Percentiles rank a stretch among this genome's conserved stretches.
phyloP scores from a whole-genome alignment of 2,888 invertebrate species.

The Minunthozetes semirufus region DNA sequence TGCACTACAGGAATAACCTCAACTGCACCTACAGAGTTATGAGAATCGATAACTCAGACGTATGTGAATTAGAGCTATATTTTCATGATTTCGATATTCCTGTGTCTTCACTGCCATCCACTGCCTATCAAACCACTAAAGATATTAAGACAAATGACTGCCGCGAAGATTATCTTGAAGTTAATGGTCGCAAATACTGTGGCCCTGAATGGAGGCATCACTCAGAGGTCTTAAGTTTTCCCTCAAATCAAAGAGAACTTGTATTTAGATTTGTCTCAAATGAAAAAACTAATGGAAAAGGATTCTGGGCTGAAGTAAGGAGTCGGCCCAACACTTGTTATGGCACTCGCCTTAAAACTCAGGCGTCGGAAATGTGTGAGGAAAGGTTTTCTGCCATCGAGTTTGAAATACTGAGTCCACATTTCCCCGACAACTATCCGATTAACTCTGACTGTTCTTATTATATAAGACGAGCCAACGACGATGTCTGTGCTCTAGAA shows the following conservation, averaged over 20 bases:
- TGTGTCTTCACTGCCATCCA: slow-evolving; percentile 16
- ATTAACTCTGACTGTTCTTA: slow-evolving; percentile 40
- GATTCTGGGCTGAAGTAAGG: slow-evolving; percentile 42
- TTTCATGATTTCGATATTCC: slow-evolving; percentile 42
- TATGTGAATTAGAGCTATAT: slow-evolving; percentile 41
- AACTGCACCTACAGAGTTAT: slow-evolving; percentile 43
- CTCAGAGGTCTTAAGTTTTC: slow-evolving; percentile 39
- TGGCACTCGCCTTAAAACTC: slow-evolving; percentile 14
- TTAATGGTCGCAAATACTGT: slow-evolving; percentile 41
- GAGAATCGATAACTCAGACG: slow-evolving; percentile 38
- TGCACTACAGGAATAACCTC: slow-evolving; percentile 39
- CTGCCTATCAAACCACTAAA: neutral
- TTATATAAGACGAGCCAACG: slow-evolving; percentile 37
- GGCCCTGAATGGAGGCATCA: slow-evolving; percentile 39
- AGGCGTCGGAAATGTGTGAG: slow-evolving; percentile 38
- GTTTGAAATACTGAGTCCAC: slow-evolving; percentile 40
- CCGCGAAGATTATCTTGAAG: slow-evolving; percentile 40
- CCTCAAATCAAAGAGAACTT: slow-evolving; percentile 37
- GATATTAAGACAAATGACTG: slow-evolving; percentile 33
- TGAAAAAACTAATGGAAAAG: slow-evolving; percentile 37
- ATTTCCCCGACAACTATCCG: slow-evolving; percentile 40
- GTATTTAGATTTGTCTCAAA: slow-evolving; percentile 39
- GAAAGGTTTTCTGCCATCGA: slow-evolving; percentile 38
- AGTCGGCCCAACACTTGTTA: slow-evolving; percentile 37
- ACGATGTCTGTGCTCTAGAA: slow-evolving; percentile 43